Evolutionary conservation across 2,888 invertebrate genomes (phyloP), one percentile per base, ranked within the genome.

Genomic region (Fabriciana adippe): DNA sequence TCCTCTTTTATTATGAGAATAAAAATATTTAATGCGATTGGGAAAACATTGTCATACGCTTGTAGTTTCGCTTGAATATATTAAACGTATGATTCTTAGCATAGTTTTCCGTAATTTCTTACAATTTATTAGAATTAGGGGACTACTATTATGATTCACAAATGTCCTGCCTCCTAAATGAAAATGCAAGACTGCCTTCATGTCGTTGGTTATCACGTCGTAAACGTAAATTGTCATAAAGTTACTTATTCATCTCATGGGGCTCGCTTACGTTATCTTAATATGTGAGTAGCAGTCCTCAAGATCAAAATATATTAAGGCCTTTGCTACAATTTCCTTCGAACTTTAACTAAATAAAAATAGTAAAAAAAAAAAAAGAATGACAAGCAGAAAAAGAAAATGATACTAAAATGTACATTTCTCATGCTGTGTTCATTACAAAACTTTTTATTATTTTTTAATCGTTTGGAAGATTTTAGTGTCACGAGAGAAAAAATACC

Each of bases 401-500:
- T 13, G 2, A 14, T 15, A 59, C 45, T 26, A 16, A 60, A 31
- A 35, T 13, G 13, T 31, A 26, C 16, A 50, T 51, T 50, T 26
- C 11, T 59, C 11, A n/a, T n/a, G n/a, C n/a, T n/a, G 26, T 26
- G 15, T n/a, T 21, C 1, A 6, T 21, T 57, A 21, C 21, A 15
- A 26, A 48, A 57, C 26, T 26, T 47, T 47, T 26, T n/a, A 47
- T 57, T 48, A 8, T 26, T 59, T 48, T 59, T n/a, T 26, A n/a
- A 26, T 62, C 6, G 35, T 31, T 50, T 15, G 31, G 5, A 55
- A 31, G 26, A 31, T 47, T 31, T 55, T 48, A n/a, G 18, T 64
- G 41, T n/a, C 2, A 1, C 15, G 6, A 16, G 15, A 18, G 16
- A 35, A 35, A 53, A 62, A 61, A 67, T 75, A 75, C 74, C 73